phyloP scores from a whole-genome alignment of 2,113 vertebrate genomes.

The Capreolus pygargus region DNA sequence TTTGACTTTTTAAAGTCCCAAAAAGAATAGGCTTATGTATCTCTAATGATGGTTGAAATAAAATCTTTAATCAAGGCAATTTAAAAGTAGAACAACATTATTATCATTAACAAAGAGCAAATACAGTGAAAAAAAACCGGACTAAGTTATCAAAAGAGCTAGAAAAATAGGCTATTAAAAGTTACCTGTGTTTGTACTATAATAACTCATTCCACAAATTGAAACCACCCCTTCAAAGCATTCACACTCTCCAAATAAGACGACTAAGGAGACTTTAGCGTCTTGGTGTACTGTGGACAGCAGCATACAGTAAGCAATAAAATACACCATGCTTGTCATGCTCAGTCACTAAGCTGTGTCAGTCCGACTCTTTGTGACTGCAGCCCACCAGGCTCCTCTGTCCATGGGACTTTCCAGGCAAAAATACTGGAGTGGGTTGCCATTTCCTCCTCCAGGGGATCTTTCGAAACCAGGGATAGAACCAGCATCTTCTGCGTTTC shows the following conservation, averaged over 20 bases:
- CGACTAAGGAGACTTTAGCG: neutral
- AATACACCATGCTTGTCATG: neutral
- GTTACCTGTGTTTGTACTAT: neutral
- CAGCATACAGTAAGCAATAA: neutral
- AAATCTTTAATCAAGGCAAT: slow-evolving; percentile 14
- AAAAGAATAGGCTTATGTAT: neutral
- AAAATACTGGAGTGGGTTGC: neutral
- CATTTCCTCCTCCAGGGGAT: neutral
- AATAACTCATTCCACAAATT: neutral
- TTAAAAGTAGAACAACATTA: neutral
- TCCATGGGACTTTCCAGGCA: neutral
- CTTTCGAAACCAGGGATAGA: neutral
- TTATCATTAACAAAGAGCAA: neutral
- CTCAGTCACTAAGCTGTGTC: neutral
- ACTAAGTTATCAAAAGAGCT: neutral
- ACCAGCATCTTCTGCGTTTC: neutral
- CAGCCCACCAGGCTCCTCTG: neutral
- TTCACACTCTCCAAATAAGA: neutral
- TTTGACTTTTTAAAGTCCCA: neutral
- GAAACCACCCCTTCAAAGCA: neutral
- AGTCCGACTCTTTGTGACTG: neutral
- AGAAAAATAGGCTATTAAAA: neutral
- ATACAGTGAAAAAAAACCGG: neutral
- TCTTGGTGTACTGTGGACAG: neutral
- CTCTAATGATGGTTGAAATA: neutral